A percentile compares a stretch with the other conserved stretches of the same genome.
Conservation (phyloP, 2,797 vertebrate species). For the Petrocephalus schoutedeni region DNA sequence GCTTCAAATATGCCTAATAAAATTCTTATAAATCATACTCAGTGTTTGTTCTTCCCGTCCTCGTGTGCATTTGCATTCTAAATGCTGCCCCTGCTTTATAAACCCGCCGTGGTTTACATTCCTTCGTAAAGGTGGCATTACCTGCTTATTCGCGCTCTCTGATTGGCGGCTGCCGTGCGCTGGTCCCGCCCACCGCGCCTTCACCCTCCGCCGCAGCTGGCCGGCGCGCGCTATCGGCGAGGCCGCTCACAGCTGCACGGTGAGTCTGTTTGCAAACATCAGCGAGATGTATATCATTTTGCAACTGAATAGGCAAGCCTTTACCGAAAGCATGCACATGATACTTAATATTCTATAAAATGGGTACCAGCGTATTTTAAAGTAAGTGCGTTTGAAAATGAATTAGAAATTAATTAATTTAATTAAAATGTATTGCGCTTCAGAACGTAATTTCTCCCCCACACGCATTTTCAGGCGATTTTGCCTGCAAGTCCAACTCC, state of each 20-base stretch:
- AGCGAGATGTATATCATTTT: not conserved
- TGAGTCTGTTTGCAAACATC: not conserved
- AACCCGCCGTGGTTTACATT: not conserved
- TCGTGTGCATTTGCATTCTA: not conserved
- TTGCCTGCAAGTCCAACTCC: not conserved
- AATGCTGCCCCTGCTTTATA: not conserved
- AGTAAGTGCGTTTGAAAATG: not conserved
- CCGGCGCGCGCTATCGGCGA: not conserved
- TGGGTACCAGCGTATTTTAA: not conserved
- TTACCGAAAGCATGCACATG: not conserved
- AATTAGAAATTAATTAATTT: not conserved
- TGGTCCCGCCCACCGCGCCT: not conserved
- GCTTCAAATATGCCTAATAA: not conserved
- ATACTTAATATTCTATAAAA: not conserved
- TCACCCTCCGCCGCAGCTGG: not conserved
- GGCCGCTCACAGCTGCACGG: not conserved
- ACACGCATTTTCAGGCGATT: not conserved
- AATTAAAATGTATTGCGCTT: not conserved
- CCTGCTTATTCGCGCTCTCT: not conserved
- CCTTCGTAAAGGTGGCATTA: not conserved
- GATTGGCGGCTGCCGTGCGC: not conserved
- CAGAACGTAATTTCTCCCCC: not conserved
- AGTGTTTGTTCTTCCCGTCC: not conserved
- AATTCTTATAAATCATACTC: not conserved
- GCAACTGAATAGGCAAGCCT: not conserved